Conservation (phyloP, 2,113 vertebrate species). For the Turdus rufiventris region DNA sequence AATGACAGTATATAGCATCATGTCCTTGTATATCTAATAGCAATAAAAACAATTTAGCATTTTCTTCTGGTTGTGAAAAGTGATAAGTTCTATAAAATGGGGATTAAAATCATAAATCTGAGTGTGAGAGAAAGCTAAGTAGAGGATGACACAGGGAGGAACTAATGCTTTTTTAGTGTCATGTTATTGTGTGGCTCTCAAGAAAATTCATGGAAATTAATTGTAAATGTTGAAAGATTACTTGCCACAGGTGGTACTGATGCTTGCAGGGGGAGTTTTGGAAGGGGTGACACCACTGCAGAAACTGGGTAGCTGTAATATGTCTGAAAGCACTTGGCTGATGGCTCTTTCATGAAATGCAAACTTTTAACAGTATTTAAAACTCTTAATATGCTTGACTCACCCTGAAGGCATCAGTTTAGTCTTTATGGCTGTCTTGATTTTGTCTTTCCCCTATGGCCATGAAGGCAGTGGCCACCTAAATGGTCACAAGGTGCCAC, state of each 20-base stretch:
- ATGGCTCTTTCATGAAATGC: not conserved
- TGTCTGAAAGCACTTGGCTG: not conserved
- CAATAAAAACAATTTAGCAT: constrained; percentile 66
- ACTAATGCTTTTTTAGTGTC: not conserved
- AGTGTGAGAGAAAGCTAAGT: constrained; percentile 26
- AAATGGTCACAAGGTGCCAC: not conserved
- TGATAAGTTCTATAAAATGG: constrained; percentile 56
- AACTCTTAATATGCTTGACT: not conserved
- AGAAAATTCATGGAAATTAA: constrained; percentile 22
- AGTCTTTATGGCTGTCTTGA: not conserved
- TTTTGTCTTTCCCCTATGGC: not conserved
- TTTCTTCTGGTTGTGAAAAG: constrained; percentile 61
- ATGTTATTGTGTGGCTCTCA: not conserved
- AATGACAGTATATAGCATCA: constrained; percentile 63
- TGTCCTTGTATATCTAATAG: constrained; percentile 59
- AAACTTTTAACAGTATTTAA: not conserved
- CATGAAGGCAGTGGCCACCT: not conserved
- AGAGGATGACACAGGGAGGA: not conserved
- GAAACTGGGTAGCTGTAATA: not conserved
- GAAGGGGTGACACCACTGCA: not conserved
- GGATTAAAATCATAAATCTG: constrained; percentile 68
- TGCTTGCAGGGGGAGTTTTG: not conserved
- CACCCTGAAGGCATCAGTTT: not conserved
- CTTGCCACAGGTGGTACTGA: not conserved
- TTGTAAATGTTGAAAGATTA: not conserved